Conservation (phyloP, 2,113 vertebrate genomes). For the Syngnathoides biaculeatus region DNA sequence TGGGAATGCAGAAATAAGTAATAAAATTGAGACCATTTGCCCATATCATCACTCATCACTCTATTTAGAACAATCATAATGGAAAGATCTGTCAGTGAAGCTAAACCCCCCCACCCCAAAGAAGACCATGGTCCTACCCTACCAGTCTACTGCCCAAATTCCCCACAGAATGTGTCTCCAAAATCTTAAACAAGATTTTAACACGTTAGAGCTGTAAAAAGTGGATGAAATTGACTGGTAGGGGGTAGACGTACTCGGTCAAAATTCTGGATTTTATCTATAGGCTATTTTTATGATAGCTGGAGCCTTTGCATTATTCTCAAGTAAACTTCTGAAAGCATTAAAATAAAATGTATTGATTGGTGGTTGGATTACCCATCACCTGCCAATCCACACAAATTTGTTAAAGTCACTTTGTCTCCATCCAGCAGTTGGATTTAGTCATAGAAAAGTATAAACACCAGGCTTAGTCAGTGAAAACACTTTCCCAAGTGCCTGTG, state of each 20-base stretch:
- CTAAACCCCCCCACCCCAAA: too few relatives aligned
- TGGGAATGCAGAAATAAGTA: background rate
- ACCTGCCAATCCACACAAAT: constrained; percentile 67
- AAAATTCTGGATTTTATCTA: background rate
- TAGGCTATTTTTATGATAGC: constrained; percentile 3
- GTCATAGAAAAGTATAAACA: constrained; percentile 66
- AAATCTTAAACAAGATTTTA: background rate
- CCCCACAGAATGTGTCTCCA: background rate
- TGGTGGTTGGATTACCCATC: constrained; percentile 41
- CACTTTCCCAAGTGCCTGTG: constrained; percentile 48
- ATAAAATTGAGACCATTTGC: background rate
- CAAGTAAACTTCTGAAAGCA: constrained; percentile 47
- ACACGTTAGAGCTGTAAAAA: background rate
- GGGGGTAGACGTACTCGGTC: background rate
- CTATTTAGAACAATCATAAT: background rate
- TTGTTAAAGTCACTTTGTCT: constrained; percentile 61
- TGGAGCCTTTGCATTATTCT: constrained; percentile 22
- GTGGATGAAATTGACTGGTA: background rate
- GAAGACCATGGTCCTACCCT: background rate
- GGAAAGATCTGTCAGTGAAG: background rate
- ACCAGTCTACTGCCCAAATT: background rate
- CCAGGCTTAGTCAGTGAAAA: constrained; percentile 49
- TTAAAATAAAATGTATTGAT: constrained; percentile 64
- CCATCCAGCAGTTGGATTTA: constrained; percentile 61
- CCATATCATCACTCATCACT: background rate